phyloP scores from a whole-genome alignment of 2,113 vertebrate species.

The Fregata magnificens region DNA sequence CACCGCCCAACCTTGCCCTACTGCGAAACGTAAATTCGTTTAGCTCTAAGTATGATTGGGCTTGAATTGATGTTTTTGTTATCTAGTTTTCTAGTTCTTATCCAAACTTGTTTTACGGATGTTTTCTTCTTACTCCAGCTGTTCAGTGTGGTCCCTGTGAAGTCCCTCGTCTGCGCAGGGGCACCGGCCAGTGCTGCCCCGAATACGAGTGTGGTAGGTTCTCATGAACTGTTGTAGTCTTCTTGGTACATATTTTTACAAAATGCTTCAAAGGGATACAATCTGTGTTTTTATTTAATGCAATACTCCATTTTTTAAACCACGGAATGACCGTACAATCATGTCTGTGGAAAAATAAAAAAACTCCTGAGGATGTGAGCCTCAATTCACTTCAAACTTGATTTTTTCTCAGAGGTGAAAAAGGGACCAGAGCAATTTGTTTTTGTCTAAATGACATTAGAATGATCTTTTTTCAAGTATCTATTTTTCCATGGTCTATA shows the following conservation, averaged over 20 bases:
- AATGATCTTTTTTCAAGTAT: neutral
- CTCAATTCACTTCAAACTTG: neutral
- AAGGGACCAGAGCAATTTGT: neutral
- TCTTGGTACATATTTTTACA: neutral
- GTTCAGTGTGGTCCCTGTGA: slow-evolving; percentile 86
- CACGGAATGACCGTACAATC: neutral
- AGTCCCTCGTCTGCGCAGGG: slow-evolving; percentile 76
- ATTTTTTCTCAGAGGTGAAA: neutral
- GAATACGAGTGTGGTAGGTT: slow-evolving; percentile 89
- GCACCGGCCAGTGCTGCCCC: slow-evolving; percentile 81
- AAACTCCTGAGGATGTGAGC: neutral
- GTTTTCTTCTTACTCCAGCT: slow-evolving; percentile 64
- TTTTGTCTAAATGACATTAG: neutral
- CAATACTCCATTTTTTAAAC: neutral
- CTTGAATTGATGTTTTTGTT: neutral
- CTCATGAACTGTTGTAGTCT: neutral
- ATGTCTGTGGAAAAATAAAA: neutral
- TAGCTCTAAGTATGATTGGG: neutral
- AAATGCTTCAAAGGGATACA: neutral
- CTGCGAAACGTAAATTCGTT: slow-evolving; percentile 75
- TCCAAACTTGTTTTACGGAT: neutral
- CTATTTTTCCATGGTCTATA: neutral
- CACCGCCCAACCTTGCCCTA: slow-evolving; percentile 80
- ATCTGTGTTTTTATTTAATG: neutral
- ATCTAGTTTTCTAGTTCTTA: neutral